A percentile compares a stretch with the other conserved stretches of the same genome.
phyloP scores from a whole-genome alignment of 2,888 invertebrate genomes.

The Julus scandinavius region DNA sequence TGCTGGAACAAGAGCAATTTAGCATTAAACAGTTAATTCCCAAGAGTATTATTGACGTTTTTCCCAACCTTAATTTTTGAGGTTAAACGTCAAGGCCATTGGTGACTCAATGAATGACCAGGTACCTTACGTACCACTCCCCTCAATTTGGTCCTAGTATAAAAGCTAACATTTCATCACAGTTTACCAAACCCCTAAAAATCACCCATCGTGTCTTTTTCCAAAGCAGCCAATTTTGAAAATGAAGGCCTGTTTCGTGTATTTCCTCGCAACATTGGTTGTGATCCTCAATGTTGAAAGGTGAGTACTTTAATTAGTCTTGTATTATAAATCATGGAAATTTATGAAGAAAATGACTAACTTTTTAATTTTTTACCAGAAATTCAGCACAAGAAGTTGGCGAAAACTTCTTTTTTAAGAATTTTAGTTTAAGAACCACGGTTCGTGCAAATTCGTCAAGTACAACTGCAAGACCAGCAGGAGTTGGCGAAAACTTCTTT shows the following conservation, averaged over 20 bases:
- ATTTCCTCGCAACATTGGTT: slow-evolving; percentile 1
- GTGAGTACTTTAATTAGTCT: not conserved
- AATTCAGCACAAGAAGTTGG: not conserved
- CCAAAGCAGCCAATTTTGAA: not conserved
- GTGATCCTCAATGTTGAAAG: not conserved
- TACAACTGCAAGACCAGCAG: not conserved
- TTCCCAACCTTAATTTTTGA: too few relatives aligned
- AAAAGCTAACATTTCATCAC: not conserved
- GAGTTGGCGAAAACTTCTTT: not conserved
- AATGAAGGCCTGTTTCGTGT: slow-evolving; percentile 7
- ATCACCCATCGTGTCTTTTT: not conserved
- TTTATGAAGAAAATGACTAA: not conserved
- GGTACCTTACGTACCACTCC: not conserved
- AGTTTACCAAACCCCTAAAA: not conserved
- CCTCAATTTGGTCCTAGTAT: not conserved
- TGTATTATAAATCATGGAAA: not conserved
- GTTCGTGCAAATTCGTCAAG: not conserved
- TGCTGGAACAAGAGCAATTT: too few relatives aligned
- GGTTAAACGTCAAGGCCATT: not conserved
- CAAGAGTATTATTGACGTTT: too few relatives aligned
- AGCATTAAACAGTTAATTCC: too few relatives aligned
- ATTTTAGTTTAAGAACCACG: too few relatives aligned
- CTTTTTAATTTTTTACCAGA: not conserved
- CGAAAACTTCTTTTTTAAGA: too few relatives aligned
- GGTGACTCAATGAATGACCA: not conserved